Base-by-base conservation (phyloP, 1,140 invertebrate genomes). In the Sinonovacula constricta region DNA sequence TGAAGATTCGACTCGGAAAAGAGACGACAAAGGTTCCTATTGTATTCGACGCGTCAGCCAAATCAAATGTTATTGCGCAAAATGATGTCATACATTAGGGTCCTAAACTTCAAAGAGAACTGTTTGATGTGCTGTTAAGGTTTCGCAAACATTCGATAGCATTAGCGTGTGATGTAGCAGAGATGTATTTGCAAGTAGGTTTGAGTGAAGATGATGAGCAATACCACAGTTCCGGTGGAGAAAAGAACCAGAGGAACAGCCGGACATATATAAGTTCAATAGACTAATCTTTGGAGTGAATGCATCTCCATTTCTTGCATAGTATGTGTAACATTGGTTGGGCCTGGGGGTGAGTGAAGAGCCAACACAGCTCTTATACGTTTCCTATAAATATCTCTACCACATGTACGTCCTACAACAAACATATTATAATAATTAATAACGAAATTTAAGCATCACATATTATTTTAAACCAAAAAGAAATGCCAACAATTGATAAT, bases 51-150 rank as follows among this genome's bases (percentile, higher is more conserved):
- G 79, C 72, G 18, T 68, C 79, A 4, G 79, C 72, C 14, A 76
- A 62, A n/a, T 45, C 1, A 39, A 24, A 70, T 24, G 56, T 33
- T 5, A 31, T 45, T 33, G 39, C 45, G 3, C 31, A 68, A 26
- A 82, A 82, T 75, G 76, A 82, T 30, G 15, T 33, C 18, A 56
- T 87, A 51, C 26, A 75, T 18, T 14, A 56, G 14, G 87, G 87
- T 0, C 90, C 92, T 18, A 86, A 87, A 67, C 57, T 92, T 0
- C 91, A 92, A 83, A 85, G 36, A 53, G 60, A 72, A 30, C 49
- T 85, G 14, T 56, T 82, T 30, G 80, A 59, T 26, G 74, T 85
- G 1, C 60, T 86, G 1, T 22, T 83, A 0, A n/a, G 82, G 1
- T 86, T 86, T 72, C 62, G 85, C 15, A 36, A 62, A 34, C 12